Evolutionary conservation across 2,888 invertebrate genomes (phyloP).

Genomic region (Clostera curtula): DNA sequence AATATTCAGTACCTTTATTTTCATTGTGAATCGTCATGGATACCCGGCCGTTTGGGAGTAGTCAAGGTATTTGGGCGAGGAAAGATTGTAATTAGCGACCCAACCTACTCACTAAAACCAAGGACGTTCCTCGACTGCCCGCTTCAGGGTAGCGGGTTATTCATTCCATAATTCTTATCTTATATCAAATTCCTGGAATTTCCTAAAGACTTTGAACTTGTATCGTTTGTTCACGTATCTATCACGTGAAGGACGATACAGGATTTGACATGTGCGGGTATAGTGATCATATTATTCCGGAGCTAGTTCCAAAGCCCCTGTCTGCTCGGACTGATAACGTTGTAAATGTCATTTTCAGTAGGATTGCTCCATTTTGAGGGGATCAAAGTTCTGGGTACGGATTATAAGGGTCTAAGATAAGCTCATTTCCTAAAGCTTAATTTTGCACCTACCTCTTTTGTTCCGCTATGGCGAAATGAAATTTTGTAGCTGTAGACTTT

Average conservation of each 20-base stretch:
- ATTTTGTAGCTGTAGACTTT: slow-evolving; percentile 31
- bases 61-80: too few species aligned
- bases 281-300: slow-evolving; percentile 29
- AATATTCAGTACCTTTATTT: too few species aligned
- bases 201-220: too few species aligned
- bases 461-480: slow-evolving; percentile 37
- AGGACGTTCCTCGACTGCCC: too few species aligned
- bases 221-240: slow-evolving; percentile 24
- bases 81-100: too few species aligned
- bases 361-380: slow-evolving; percentile 59
- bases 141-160: too few species aligned
- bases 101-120: too few species aligned
- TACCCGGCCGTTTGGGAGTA: too few species aligned
- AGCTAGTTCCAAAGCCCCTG: slow-evolving; percentile 46
- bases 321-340: slow-evolving; percentile 61
- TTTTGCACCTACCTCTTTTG: slow-evolving; percentile 53
- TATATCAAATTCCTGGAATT: too few species aligned
- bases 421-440: slow-evolving; percentile 63
- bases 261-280: slow-evolving; percentile 15
- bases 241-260: background rate
- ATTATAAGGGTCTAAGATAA: slow-evolving; percentile 73
- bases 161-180: too few species aligned
- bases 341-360: slow-evolving; percentile 66
- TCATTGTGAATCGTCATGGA: too few species aligned
- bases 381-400: slow-evolving; percentile 68